Evolutionary conservation across 2,797 vertebrate species (phyloP).

Genomic region (Sebastes alutus): DNA sequence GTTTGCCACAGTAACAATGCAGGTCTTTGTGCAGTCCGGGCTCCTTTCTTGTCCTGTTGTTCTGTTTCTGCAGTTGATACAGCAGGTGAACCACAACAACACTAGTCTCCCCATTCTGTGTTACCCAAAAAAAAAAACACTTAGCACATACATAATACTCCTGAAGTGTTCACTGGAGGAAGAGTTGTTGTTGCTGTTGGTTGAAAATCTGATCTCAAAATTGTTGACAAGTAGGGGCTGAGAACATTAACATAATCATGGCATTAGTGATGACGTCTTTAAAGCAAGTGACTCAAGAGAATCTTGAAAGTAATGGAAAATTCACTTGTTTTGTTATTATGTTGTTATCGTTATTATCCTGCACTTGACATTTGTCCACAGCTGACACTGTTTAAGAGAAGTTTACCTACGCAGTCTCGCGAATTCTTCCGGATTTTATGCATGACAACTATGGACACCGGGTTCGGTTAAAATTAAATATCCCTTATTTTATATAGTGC

Average conservation of each 20-base stretch:
- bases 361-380: not conserved
- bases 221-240: not conserved
- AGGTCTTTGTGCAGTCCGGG: constrained; percentile 57
- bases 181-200: not conserved
- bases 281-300: not conserved
- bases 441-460: no score
- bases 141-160: not conserved
- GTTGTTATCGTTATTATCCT: not conserved
- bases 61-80: constrained; percentile 47
- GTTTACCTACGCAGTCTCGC: not conserved
- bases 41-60: constrained; percentile 52
- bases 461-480: no score
- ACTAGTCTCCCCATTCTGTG: not conserved
- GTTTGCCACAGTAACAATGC: constrained; percentile 66
- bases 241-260: not conserved
- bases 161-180: constrained; percentile 7
- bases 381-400: not conserved
- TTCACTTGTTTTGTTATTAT: not conserved
- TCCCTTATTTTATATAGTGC: no score
- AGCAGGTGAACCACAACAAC: constrained; percentile 40
- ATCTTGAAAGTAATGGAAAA: not conserved
- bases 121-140: not conserved
- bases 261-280: not conserved
- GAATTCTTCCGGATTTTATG: no score
- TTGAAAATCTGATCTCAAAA: not conserved